A percentile compares a stretch with the other conserved stretches of the same genome.
Conservation (phyloP, 1,140 invertebrate species). For the Latrodectus geometricus region DNA sequence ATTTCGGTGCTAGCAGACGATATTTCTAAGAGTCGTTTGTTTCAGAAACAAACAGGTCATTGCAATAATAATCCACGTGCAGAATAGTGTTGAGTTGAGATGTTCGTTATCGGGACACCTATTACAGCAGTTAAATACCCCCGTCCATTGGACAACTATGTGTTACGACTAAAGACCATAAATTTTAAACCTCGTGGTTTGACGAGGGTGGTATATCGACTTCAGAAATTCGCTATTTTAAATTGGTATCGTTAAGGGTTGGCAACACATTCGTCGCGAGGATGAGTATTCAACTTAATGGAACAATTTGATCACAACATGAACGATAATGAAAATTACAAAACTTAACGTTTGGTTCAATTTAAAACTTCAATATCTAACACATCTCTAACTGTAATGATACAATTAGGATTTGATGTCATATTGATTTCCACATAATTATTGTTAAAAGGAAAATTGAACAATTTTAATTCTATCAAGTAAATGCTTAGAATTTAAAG, state of each 20-base stretch:
- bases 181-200: neutral
- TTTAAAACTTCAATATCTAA: too few relatives aligned
- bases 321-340: too few relatives aligned
- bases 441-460: too few relatives aligned
- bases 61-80: constrained; percentile 32
- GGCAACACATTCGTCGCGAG: neutral
- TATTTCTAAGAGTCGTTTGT: constrained; percentile 43
- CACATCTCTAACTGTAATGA: too few relatives aligned
- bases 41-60: constrained; percentile 55
- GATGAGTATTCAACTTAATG: too few relatives aligned
- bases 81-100: neutral
- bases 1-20: constrained; percentile 42
- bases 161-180: neutral
- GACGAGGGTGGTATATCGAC: neutral
- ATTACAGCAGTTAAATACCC: constrained; percentile 53
- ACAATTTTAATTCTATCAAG: too few relatives aligned
- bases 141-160: neutral
- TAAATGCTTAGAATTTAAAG: too few relatives aligned
- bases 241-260: neutral
- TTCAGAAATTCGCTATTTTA: neutral
- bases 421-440: too few relatives aligned
- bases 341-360: too few relatives aligned
- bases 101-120: constrained; percentile 45
- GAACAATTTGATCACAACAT: too few relatives aligned
- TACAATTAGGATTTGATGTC: too few relatives aligned